Conservation (phyloP, 1,140 invertebrate genomes). For the Rhopalosiphum maidis region DNA sequence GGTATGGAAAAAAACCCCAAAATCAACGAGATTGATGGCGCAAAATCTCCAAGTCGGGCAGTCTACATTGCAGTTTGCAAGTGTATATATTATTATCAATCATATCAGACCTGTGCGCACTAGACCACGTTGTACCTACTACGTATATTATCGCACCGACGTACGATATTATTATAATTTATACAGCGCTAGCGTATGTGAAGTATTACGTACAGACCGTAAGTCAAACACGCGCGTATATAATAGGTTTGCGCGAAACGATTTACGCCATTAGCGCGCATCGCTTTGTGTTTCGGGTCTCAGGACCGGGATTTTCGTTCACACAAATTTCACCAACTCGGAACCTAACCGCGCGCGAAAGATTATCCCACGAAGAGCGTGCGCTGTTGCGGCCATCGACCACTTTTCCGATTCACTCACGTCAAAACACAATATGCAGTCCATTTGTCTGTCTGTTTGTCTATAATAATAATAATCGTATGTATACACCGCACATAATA, state of each 20-base stretch:
- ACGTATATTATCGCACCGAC: background rate
- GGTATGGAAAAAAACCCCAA: background rate
- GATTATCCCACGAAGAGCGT: conserved; percentile 47
- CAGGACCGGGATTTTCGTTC: background rate
- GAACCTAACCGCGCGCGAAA: background rate
- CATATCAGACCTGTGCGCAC: no score
- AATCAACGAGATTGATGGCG: background rate
- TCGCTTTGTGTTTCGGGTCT: background rate
- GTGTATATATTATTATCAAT: no score
- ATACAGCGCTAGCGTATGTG: background rate
- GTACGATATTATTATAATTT: background rate
- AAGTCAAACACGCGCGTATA: background rate
- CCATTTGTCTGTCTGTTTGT: conserved; percentile 49
- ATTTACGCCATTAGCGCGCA: background rate
- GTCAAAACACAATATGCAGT: conserved; percentile 53
- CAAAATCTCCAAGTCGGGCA: background rate
- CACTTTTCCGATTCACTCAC: conserved; percentile 44
- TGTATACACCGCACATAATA: background rate
- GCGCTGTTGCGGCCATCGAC: conserved; percentile 21
- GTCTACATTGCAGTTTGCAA: no score
- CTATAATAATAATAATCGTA: conserved; percentile 43
- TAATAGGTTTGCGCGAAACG: background rate
- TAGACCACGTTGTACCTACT: no score
- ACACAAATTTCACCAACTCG: conserved; percentile 29
- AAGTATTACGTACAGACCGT: background rate